These are phyloP conservation scores for Acropternis orthonyx DNA, from an alignment of 2,797 vertebrate genomes.

Conservation along the genomic window DNA sequence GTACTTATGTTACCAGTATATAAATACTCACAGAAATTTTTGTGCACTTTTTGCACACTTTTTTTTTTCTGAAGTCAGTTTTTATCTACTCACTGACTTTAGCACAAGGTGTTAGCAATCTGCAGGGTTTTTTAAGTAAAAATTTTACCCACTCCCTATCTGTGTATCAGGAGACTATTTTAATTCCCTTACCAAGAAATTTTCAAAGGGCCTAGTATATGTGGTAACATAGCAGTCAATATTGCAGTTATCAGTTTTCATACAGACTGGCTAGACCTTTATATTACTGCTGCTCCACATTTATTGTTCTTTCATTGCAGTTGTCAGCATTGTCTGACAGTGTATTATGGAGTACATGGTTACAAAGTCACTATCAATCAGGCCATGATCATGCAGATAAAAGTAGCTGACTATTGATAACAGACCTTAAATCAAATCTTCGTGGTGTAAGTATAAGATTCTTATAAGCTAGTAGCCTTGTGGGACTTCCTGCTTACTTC, in stretches of 20 bases:
- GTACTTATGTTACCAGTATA: neutral
- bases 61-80: neutral
- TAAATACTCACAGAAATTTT: neutral
- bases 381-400: slow-evolving; percentile 78
- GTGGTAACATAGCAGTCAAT: slow-evolving; percentile 82
- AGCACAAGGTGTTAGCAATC: slow-evolving; percentile 60
- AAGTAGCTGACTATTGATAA: slow-evolving; percentile 80
- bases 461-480: slow-evolving; percentile 69
- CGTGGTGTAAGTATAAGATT: slow-evolving; percentile 70
- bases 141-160: neutral
- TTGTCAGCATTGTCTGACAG: slow-evolving; percentile 85
- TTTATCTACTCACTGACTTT: neutral
- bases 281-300: slow-evolving; percentile 82
- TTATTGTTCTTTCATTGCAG: slow-evolving; percentile 86
- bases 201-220: slow-evolving; percentile 71
- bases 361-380: slow-evolving; percentile 81
- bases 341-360: slow-evolving; percentile 78
- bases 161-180: slow-evolving; percentile 78
- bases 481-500: slow-evolving; percentile 53
- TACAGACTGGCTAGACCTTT: slow-evolving; percentile 82
- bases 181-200: slow-evolving; percentile 83
- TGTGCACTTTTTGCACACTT: slow-evolving; percentile 15
- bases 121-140: slow-evolving; percentile 66
- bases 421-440: slow-evolving; percentile 78
- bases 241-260: slow-evolving; percentile 88